Base-by-base conservation (phyloP, 2,888 invertebrate genomes). In the Tanytarsus gracilentus region DNA sequence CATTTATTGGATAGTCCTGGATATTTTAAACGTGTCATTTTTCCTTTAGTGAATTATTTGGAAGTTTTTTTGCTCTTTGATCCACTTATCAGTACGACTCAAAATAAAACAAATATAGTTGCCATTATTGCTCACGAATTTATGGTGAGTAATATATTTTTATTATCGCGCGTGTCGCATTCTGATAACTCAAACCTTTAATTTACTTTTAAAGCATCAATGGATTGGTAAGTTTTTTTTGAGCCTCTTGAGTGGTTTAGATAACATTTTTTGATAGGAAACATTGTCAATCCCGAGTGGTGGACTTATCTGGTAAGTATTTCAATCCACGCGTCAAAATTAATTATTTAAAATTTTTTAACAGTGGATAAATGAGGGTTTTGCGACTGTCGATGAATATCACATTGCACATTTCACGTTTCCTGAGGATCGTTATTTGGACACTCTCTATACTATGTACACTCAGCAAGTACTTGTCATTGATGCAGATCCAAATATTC, bases 221-320 rank as follows among this genome's bases (percentile, higher is more conserved):
- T 44, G 58, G 58, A 40, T 58, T 67, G 88, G 88, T 0, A 83
- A 88, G 83, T 88, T 2, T 79, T 84, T 1, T 79, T 83, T 0
- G 69, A 76, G 75, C 80, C 56, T 74, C 77, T 7, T 81, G 81
- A 66, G 81, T 81, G 66, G 79, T 79, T 62, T 72, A 76, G 0
- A n/a, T n/a, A n/a, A n/a, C 91, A 92, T 68, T 84, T 83, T 78
- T 89, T 88, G 88, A 88, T 88, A 67, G 88, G 88, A 0, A 83
- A 88, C 68, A 77, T 83, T 64, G 83, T 88, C 2, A 79, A 84
- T 1, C 79, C 83, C 0, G 69, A 76, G 18, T 86, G 84, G 75
- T 88, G 88, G 88, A 77, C 78, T 0, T 81, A 78, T 65, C 30
- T 56, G 44, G 40, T 49, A 25, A 49, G n/a, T 26, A n/a, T 18